These are phyloP conservation scores for Calidris pygmaea DNA, from an alignment of 2,113 vertebrate genomes.

Conservation along the genomic window DNA sequence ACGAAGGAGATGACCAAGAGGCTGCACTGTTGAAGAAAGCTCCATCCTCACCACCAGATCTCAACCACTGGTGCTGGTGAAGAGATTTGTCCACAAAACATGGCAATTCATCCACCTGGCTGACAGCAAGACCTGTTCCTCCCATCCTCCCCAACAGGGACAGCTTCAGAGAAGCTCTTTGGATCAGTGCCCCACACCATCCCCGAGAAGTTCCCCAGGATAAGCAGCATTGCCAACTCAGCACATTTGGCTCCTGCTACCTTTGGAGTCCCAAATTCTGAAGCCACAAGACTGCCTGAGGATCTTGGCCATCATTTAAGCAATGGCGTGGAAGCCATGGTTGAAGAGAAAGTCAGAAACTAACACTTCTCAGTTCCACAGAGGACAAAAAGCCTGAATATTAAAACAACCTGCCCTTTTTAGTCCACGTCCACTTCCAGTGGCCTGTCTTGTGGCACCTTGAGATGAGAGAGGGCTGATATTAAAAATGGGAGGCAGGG, in stretches of 20 bases:
- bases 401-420: background rate
- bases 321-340: background rate
- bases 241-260: background rate
- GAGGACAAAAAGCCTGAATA: background rate
- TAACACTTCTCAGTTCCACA: background rate
- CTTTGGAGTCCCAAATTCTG: background rate
- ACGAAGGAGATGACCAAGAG: background rate
- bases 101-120: background rate
- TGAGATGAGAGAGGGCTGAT: background rate
- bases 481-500: accelerated
- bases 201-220: background rate
- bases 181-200: background rate
- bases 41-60: background rate
- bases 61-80: background rate
- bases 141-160: background rate
- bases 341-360: background rate
- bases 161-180: background rate
- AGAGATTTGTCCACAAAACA: background rate
- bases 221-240: background rate
- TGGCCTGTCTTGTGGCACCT: background rate
- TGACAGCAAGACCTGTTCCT: background rate
- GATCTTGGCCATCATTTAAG: background rate
- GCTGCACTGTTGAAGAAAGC: background rate
- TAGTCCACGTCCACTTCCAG: background rate
- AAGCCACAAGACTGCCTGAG: background rate